Base-by-base conservation (phyloP, 2,888 invertebrate species). In the Caenorhabditis sp. region DNA sequence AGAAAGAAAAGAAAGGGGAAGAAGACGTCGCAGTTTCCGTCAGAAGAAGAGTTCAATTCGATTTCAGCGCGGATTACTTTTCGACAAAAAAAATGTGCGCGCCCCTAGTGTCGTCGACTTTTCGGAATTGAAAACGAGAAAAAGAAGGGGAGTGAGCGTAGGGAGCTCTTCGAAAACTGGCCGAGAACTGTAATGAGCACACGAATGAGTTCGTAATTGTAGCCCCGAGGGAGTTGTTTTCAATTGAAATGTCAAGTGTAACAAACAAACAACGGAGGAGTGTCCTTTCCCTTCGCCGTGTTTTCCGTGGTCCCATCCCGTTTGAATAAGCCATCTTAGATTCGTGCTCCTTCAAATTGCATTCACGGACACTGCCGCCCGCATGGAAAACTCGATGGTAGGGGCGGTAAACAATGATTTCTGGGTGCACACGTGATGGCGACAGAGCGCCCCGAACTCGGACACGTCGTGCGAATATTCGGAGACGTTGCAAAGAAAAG, bases 11-110 rank as follows among this genome's bases (percentile, higher is more conserved):
- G 37, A 53, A 41, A 26, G 48, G 26, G 58, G 52, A 35, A 27
- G 59, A 59, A 58, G 43, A 26, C 22, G 1, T 17, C 17, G 48
- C n/a, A 15, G 53, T 55, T 58, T 58, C 37, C 56, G 56, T 66
- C 66, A 2, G 41, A 41, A 66, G 41, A 50, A 58, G 58, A 68
- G 58, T 59, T 59, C 68, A 68, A 68, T 68, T 68, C 68, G 52
- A 68, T 68, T 68, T 59, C 43, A 56, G 55, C 50, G 22, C 41
- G 41, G 58, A 50, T 66, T 66, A 50, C 56, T 66, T 56, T 37
- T 55, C 20, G 11, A 27, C 46, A 26, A 66, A 43, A 55, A 46
- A 48, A 27, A 27, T 13, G 35, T 7, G 35, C 4, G 9, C 35
- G 13, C 13, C 13, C n/a, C n/a, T n/a, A n/a, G n/a, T n/a, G n/a